Evolutionary conservation across 2,113 vertebrate genomes (phyloP), one percentile per base, ranked within the genome.

Genomic region (Cathartes aura): DNA sequence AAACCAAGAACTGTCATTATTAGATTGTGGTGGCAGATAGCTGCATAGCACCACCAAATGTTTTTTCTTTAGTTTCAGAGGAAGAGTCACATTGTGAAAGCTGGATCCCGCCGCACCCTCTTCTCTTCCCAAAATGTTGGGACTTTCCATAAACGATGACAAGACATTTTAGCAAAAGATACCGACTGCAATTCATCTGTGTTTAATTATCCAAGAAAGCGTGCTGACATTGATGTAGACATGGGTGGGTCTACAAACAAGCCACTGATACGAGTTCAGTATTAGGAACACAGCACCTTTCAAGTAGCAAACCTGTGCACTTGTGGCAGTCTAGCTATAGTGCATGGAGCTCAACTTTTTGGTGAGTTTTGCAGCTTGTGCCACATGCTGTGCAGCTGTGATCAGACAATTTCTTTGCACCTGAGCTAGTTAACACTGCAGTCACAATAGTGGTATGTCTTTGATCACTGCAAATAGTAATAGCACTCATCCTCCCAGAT

Each of bases 321-420:
- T 18, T 13, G 38, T 2, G 5, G 55, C 50, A 32, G 48, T 27
- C 15, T 3, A 14, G n/a, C 22, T 52, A 0, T 1, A 36, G 66
- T 0, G 10, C 45, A 5, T 0, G 0, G 43, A 34, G 20, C 36
- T 58, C 18, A 9, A 1, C 21, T 29, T 27, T 26, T 2, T 14
- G 78, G 14, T 36, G 56, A 45, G 23, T 34, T 90, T 63, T 50
- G 40, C 78, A 73, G 67, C 3, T 5, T 5, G 12, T 71, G 27
- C 62, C 75, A 4, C 32, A 5, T 2, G 2, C 29, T 23, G 24
- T 15, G 60, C 81, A 68, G 63, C n/a, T 58, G 15, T 8, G 43
- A 0, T 38, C 1, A 1, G n/a, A 18, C 11, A 23, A 12, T 30
- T 68, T 22, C 32, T 64, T 47, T 43, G 73, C 9, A 58, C 68